phyloP scores from a whole-genome alignment of 2,113 vertebrate genomes.

The Macrotus californicus region DNA sequence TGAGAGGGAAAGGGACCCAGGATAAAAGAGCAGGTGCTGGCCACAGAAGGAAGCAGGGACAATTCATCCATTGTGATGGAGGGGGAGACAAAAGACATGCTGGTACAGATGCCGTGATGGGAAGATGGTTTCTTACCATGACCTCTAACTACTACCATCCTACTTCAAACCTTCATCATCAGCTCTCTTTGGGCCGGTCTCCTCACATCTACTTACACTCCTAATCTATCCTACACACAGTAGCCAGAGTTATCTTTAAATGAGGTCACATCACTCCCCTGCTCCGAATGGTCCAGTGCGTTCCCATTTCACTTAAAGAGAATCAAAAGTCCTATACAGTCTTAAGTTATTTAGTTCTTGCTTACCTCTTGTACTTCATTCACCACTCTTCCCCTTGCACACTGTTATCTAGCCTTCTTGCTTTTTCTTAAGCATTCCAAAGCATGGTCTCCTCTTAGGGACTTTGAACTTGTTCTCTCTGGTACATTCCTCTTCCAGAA shows the following conservation, averaged over 20 bases:
- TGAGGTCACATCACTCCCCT: background rate
- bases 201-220: background rate
- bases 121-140: background rate
- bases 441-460: background rate
- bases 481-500: background rate
- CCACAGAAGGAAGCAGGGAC: background rate
- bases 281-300: background rate
- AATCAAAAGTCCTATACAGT: background rate
- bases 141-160: background rate
- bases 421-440: background rate
- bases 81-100: background rate
- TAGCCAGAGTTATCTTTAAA: background rate
- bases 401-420: background rate
- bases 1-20: background rate
- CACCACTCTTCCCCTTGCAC: background rate
- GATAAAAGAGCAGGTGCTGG: background rate
- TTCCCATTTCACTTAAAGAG: background rate
- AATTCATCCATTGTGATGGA: background rate
- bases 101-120: background rate
- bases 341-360: background rate
- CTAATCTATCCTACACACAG: background rate
- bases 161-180: background rate
- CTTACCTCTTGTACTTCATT: background rate
- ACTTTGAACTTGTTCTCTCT: background rate
- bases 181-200: background rate